Evolutionary conservation across 2,797 vertebrate genomes (phyloP), one percentile per base, ranked within the genome.

Genomic region (Dendrocincla fuliginosa): DNA sequence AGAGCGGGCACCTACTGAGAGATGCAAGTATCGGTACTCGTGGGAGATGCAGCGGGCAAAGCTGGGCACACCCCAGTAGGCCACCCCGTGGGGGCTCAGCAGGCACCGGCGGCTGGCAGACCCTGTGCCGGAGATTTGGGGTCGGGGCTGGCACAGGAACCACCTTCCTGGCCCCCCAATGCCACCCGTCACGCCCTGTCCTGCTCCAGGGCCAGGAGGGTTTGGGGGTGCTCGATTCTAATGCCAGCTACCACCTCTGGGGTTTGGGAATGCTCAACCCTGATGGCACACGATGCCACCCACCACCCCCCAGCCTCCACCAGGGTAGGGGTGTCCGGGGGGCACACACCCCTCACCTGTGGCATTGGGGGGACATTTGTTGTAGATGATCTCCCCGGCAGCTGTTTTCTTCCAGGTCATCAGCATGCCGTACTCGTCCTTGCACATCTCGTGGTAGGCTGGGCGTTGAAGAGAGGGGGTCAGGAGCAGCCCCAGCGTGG

Each of bases 51-150:
- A 99, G 98, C 99, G 99, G 97, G 99, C 99, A 89, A 99, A 99
- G 98, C 99, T 99, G 98, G 99, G 99, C 98, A 98, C 98, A 75
- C 99, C 99, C 99, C 99, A 99, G 96, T 99, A 99, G 91, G 99
- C 99, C 96, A 99, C 99, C 55, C 99, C 99, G 17, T 99, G 99
- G 98, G 98, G 98, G 97, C 99, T 99, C 98, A 99, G 99, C 98
- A 99, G 98, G 98, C 99, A 99, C 97, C 98, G 99, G 98, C 99
- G 99, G 98, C 99, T 99, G 98, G 99, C 99, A 96, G 99, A 99
- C 95, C 99, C 99, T 99, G 87, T 1, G 2, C 1, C 1, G 15
- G 37, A 69, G 55, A 70, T 30, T 3, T 11, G 24, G 33, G 67
- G 7, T 69, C 0, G 17, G 27, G 4, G 2, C 12, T 7, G 4